Evolutionary conservation across 2,797 vertebrate species (phyloP).

Genomic region (Hipposideros larvatus): DNA sequence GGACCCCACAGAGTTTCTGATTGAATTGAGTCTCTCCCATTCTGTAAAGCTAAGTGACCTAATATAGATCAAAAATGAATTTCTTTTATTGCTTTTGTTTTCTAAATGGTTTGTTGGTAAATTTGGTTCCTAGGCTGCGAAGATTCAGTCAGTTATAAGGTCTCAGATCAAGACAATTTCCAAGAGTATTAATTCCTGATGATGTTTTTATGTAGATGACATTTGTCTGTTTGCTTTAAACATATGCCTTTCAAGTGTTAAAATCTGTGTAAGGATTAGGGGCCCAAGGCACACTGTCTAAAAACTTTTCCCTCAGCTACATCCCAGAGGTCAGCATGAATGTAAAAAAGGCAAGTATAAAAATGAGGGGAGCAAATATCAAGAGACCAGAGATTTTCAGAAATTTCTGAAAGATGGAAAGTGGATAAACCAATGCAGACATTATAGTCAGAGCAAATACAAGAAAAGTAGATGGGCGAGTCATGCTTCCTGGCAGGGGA

Average conservation of each 20-base stretch:
- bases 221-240: conserved; percentile 37
- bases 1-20: conserved; percentile 77
- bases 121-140: conserved; percentile 48
- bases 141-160: neutral
- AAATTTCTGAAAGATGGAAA: neutral
- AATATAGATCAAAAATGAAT: conserved; percentile 52
- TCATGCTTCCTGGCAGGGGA: neutral
- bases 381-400: neutral
- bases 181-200: conserved; percentile 12
- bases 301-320: neutral
- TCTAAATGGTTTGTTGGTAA: conserved; percentile 52
- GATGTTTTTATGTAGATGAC: neutral
- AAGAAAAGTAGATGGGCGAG: neutral
- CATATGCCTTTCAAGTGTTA: neutral
- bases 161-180: conserved; percentile 41
- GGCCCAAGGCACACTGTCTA: neutral
- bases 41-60: conserved; percentile 59
- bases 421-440: neutral
- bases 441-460: neutral
- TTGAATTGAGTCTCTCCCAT: conserved; percentile 62
- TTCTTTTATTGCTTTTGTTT: conserved; percentile 67
- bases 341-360: neutral
- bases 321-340: neutral
- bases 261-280: neutral
- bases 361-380: neutral